A percentile compares a stretch with the other conserved stretches of the same genome.
These are phyloP conservation scores for Gymnodraco acuticeps DNA, from an alignment of 2,797 vertebrate species.

Conservation along the genomic window DNA sequence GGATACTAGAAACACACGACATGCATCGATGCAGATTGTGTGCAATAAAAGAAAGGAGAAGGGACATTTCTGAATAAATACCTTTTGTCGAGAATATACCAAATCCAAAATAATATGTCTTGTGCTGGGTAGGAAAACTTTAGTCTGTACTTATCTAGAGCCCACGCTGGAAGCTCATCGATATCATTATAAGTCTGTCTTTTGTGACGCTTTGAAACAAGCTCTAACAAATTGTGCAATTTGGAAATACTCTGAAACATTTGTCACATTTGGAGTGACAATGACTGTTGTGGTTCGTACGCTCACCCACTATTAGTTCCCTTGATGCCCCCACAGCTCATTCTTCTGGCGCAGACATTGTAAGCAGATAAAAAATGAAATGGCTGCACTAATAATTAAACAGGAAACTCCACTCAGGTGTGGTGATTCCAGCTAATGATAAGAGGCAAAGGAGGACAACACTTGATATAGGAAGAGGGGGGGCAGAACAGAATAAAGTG, in stretches of 20 bases:
- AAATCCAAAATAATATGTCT: not conserved
- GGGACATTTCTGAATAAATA: not conserved
- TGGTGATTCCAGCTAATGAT: conserved; percentile 34
- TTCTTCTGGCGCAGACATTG: conserved; percentile 7
- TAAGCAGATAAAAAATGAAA: conserved; percentile 34
- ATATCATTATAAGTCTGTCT: too few relatives aligned
- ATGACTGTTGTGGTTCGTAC: conserved; percentile 1
- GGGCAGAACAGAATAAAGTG: conserved; percentile 66
- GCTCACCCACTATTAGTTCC: conserved; percentile 14
- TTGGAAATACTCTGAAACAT: not conserved
- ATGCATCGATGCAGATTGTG: not conserved
- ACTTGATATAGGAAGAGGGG: conserved; percentile 33
- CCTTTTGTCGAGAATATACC: not conserved
- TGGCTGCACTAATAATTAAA: conserved; percentile 31
- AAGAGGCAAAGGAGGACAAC: conserved; percentile 57
- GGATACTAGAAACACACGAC: not conserved
- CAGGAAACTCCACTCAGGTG: conserved; percentile 15
- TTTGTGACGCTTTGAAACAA: not conserved
- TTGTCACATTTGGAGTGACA: not conserved
- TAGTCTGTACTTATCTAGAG: not conserved
- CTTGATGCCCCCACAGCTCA: conserved; percentile 12
- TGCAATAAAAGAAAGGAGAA: not conserved
- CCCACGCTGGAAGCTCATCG: not conserved
- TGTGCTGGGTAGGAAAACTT: not conserved
- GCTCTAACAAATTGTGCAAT: not conserved